Conservation (phyloP, 2,797 vertebrate species). For the Hoplostethus atlanticus region DNA sequence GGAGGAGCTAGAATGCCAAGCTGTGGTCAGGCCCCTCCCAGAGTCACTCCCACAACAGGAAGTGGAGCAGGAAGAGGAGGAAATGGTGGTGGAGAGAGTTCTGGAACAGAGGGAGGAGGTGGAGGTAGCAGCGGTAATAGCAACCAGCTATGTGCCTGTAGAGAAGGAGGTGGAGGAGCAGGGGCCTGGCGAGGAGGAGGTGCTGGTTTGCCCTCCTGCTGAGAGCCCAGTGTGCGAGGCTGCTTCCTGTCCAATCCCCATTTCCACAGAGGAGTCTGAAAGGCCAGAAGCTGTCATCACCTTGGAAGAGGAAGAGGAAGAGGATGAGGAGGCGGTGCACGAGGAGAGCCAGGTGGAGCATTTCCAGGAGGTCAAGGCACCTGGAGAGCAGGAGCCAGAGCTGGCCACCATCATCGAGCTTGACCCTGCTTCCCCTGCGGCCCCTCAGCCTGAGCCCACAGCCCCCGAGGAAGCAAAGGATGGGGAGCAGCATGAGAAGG, state of each 20-base stretch:
- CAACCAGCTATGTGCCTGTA: constrained; percentile 70
- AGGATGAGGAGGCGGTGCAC: constrained; percentile 50
- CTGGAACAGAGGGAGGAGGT: constrained; percentile 67
- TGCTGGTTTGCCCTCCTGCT: constrained; percentile 73
- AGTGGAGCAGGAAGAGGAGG: constrained; percentile 63
- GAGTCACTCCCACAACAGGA: constrained; percentile 73
- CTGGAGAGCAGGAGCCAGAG: constrained; percentile 67
- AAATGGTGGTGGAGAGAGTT: constrained; percentile 47
- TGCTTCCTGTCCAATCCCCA: constrained; percentile 69
- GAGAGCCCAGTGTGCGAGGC: constrained; percentile 73
- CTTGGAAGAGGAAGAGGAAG: constrained; percentile 74
- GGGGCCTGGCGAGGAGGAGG: constrained; percentile 65
- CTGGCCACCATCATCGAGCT: constrained; percentile 66
- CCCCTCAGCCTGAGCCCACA: constrained; percentile 43
- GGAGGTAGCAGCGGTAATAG: constrained; percentile 54
- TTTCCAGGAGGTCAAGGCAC: constrained; percentile 66
- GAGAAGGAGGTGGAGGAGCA: constrained; percentile 64
- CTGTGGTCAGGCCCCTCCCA: constrained; percentile 73
- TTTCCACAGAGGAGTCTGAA: constrained; percentile 67
- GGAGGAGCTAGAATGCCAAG: constrained; percentile 80
- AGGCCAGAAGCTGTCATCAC: constrained; percentile 76
- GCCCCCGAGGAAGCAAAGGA: constrained; percentile 51
- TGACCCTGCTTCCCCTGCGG: constrained; percentile 66
- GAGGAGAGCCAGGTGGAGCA: constrained; percentile 67
- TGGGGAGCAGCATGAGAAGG: constrained; percentile 51